A percentile compares a stretch with the other conserved stretches of the same genome.
phyloP scores from a whole-genome alignment of 1,140 invertebrate genomes.

The Dolichoris vasculosae region DNA sequence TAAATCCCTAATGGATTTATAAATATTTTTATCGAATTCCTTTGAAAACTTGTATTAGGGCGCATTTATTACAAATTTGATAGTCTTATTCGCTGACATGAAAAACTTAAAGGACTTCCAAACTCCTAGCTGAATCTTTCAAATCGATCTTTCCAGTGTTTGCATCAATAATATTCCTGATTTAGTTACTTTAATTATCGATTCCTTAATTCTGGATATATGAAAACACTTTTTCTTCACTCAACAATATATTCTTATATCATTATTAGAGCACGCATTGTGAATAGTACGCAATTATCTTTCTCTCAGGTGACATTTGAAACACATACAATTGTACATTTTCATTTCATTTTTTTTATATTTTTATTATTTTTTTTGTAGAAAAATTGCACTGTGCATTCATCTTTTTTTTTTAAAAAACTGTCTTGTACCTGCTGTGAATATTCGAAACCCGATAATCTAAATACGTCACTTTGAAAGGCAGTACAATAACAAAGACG shows the following conservation, averaged over 20 bases:
- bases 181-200: constrained; percentile 16
- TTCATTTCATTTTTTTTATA: constrained; percentile 13
- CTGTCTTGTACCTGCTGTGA: constrained; percentile 10
- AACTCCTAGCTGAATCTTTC: constrained; percentile 14
- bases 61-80: constrained; percentile 37
- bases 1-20: constrained; percentile 1
- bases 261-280: constrained; percentile 1
- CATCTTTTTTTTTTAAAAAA: constrained; percentile 25
- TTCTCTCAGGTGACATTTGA: constrained; percentile 26
- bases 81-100: constrained; percentile 16
- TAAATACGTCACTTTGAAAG: constrained; percentile 9
- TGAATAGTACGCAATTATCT: constrained; percentile 19
- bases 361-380: constrained; percentile 43
- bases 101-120: constrained; percentile 1
- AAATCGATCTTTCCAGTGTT: background rate
- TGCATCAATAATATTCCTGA: background rate
- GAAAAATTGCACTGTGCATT: constrained; percentile 46
- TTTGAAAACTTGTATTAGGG: background rate
- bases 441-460: constrained; percentile 17
- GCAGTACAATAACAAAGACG: constrained; percentile 19
- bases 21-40: background rate
- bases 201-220: constrained; percentile 24
- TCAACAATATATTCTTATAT: constrained; percentile 36
- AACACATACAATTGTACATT: constrained; percentile 46
- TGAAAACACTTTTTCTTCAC: constrained; percentile 34